Evolutionary conservation across 2,888 invertebrate species (phyloP), one percentile per base, ranked within the genome.

Genomic region (Formica aserva): DNA sequence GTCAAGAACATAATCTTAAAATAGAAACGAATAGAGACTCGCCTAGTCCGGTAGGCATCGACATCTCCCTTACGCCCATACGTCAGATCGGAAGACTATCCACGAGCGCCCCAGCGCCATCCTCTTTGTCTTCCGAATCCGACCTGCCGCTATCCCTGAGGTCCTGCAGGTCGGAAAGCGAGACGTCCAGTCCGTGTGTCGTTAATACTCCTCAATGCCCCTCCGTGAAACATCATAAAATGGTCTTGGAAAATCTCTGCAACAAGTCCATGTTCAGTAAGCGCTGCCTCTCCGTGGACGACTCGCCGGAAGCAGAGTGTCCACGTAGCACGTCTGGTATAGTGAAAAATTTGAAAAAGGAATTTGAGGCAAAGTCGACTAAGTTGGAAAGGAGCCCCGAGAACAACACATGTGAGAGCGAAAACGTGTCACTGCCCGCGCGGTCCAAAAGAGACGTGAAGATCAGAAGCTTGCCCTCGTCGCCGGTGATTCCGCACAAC

Each of bases 321-420:
- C 93, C 92, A 18, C 92, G 95, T 29, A 95, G 94, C 87, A 93
- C 96, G 84, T 96, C 96, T 63, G 98, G 98, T 41, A 97, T 97
- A 94, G 98, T 98, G 90, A 97, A 97, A 95, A 97, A 97, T 95
- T 96, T 98, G 90, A 98, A 98, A 95, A 97, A 97, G 94, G 98
- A 98, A 94, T 98, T 98, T 94, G 98, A 98, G 95, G 98, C 98
- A 75, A 97, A 97, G 94, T 96, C 96, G 0, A 94, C 91, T 35
- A 92, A 86, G 63, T 90, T 92, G 55, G 94, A 95, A 82, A 94
- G 92, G 77, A 94, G 93, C 86, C 92, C 92, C 1, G 91, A 87
- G 84, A 88, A 76, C 8, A 52, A 52, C 72, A 87, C 76, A 32
- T 88, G 84, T 76, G 89, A 89, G 11, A 71, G 75, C 71, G 89